Evolutionary conservation across 2,113 vertebrate species (phyloP).

Genomic region (Saimiri boliviensis): DNA sequence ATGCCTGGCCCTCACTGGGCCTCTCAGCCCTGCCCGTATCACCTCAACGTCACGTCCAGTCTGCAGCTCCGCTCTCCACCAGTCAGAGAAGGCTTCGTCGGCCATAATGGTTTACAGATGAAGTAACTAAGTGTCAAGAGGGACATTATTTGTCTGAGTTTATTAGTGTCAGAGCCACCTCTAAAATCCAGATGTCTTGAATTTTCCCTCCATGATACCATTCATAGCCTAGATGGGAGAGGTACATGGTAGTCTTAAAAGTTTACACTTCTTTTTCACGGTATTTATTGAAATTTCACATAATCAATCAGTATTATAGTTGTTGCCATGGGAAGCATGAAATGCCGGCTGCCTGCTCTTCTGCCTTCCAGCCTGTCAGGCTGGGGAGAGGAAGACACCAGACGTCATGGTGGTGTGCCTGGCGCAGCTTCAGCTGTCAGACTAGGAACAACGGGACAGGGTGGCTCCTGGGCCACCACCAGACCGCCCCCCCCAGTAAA

Average conservation of each 20-base stretch:
- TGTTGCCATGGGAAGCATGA: neutral
- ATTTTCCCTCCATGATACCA: neutral
- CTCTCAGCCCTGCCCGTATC: accelerated
- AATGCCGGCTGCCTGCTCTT: neutral
- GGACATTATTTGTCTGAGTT: neutral
- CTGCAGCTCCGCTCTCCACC: neutral
- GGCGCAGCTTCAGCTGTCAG: neutral
- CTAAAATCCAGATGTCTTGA: neutral
- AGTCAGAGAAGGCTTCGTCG: neutral
- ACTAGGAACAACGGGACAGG: neutral
- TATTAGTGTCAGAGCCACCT: neutral
- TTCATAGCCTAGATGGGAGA: neutral
- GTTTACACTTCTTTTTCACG: neutral
- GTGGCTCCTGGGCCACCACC: neutral
- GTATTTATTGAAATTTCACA: neutral
- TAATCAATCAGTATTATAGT: neutral
- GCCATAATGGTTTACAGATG: neutral
- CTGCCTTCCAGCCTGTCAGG: neutral
- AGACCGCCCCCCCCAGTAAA: no score
- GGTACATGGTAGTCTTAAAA: neutral
- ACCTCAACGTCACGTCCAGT: neutral
- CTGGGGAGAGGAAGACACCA: neutral
- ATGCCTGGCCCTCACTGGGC: neutral
- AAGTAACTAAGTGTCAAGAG: neutral
- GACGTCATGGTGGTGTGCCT: neutral